Evolutionary conservation across 2,113 vertebrate species (phyloP), one percentile per base, ranked within the genome.

Genomic region (Mirounga angustirostris): DNA sequence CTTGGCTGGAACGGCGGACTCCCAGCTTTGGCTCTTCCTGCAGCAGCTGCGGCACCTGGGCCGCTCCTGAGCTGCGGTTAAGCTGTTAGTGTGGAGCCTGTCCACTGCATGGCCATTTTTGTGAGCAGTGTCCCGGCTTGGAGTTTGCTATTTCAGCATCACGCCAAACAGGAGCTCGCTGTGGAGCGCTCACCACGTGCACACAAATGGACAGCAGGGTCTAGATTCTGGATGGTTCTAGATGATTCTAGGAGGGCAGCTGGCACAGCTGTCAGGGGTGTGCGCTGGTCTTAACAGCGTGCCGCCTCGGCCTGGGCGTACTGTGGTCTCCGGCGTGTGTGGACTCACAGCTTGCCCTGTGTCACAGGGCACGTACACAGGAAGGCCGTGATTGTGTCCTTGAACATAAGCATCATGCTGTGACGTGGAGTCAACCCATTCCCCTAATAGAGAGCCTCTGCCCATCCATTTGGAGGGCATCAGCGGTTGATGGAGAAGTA

Each of bases 141-240:
- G 59, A 61, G 59, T 61, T 61, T 26, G 22, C 13, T 16, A 30
- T 28, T 65, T 65, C 63, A 65, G 21, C 71, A 26, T 24, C 36
- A 11, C 12, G 5, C n/a, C 36, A 12, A 11, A 40, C 8, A 10
- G 40, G 71, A 12, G 0, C 69, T 12, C 10, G 2, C n/a, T 2
- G 69, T 24, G 71, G 63, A 12, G 36, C 11, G 1, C 21, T 12
- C 22, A 40, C 21, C 11, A 5, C 8, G 3, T 24, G 36, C 71
- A 43, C 71, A 24, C 5, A 4, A 13, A 40, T 40, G 36, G 71
- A 26, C 36, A 43, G 71, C 71, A 14, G 36, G 71, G 71, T 24
- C 71, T 43, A 46, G 46, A 8, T 46, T 46, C 46, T 46, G 7
- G 46, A 46, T 46, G 46, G 46, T 9, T 46, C 46, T 46, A 46